Percentiles rank a stretch among this genome's conserved stretches.
Conservation (phyloP, 2,797 vertebrate species). For the Acomys russatus region DNA sequence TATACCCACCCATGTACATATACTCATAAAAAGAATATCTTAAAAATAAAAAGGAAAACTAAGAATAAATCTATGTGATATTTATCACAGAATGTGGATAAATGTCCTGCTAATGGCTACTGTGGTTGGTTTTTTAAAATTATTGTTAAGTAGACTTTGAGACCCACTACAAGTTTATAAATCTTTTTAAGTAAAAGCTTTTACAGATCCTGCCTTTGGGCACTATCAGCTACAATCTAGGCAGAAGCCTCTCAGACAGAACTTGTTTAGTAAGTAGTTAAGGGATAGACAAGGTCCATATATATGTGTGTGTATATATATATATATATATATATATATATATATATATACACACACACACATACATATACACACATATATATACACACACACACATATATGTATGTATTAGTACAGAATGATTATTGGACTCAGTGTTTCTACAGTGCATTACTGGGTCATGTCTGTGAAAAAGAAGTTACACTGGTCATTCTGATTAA, state of each 20-base stretch:
- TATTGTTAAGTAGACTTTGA: neutral
- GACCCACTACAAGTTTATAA: neutral
- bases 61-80: neutral
- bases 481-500: neutral
- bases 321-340: no score
- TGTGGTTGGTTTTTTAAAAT: neutral
- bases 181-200: no score
- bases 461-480: neutral
- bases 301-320: no score
- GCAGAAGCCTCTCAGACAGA: neutral
- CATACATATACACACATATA: no score
- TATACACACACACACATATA: no score
- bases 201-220: neutral
- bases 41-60: neutral
- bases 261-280: neutral
- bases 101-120: fast-evolving
- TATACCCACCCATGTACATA: neutral
- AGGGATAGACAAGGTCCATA: neutral
- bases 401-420: neutral
- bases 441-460: neutral
- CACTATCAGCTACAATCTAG: neutral
- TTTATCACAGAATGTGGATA: neutral
- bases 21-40: neutral
- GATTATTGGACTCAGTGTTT: neutral
- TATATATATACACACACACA: no score